Evolutionary conservation across 2,888 invertebrate species (phyloP).

Genomic region (Steinernema hermaphroditum): DNA sequence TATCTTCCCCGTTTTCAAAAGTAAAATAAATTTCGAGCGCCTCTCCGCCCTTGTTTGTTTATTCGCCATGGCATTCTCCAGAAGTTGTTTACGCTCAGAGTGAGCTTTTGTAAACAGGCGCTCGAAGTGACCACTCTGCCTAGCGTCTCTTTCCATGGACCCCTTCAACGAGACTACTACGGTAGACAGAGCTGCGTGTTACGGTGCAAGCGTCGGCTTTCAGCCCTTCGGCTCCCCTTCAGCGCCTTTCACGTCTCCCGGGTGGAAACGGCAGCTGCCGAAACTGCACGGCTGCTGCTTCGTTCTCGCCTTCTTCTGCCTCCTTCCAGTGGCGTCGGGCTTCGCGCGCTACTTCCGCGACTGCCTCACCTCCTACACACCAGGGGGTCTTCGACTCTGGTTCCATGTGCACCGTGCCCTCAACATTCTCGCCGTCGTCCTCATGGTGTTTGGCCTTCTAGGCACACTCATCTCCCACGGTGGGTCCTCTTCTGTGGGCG

Average conservation of each 20-base stretch:
- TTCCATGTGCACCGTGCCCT: slow-evolving; percentile 46
- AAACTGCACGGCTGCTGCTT: background rate
- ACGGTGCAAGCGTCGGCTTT: background rate
- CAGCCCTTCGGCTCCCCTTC: background rate
- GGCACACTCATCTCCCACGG: background rate
- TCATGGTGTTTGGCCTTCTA: slow-evolving; percentile 2
- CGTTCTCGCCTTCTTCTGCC: background rate
- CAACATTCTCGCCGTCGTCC: background rate
- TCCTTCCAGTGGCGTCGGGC: background rate
- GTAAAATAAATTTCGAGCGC: no score
- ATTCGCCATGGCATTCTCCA: no score
- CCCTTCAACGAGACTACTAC: no score
- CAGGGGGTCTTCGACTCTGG: background rate
- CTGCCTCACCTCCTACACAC: slow-evolving; percentile 44
- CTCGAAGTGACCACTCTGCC: no score
- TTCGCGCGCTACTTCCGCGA: background rate
- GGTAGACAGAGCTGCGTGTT: background rate
- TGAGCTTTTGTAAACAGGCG: no score
- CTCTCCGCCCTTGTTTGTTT: no score
- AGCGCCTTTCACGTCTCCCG: background rate
- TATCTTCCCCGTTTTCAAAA: no score
- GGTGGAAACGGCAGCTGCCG: background rate
- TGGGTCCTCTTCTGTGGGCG: no score
- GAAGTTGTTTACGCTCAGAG: no score
- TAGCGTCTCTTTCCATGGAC: no score